phyloP scores from a whole-genome alignment of 2,113 vertebrate species.

The Recurvirostra avosetta region DNA sequence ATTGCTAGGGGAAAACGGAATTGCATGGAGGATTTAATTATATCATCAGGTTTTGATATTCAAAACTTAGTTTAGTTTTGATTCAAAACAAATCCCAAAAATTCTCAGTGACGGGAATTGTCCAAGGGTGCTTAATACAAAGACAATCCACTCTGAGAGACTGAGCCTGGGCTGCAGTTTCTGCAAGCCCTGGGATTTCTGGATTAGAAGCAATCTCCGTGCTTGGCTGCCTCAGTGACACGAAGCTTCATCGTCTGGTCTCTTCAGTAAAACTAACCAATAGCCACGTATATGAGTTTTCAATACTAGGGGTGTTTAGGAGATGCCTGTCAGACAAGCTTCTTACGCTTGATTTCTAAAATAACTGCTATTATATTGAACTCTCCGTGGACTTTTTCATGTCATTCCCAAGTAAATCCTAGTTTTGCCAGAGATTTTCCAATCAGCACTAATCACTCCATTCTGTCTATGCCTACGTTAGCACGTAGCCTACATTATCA shows the following conservation, averaged over 20 bases:
- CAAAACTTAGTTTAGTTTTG: conserved; percentile 18
- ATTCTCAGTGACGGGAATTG: neutral
- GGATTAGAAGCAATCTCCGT: conserved; percentile 60
- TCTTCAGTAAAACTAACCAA: conserved; percentile 15
- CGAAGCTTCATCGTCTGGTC: neutral
- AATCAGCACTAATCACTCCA: rapidly evolving
- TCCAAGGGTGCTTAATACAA: conserved; percentile 16
- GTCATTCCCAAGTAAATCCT: neutral
- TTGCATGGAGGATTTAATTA: conserved; percentile 13
- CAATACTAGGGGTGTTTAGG: neutral
- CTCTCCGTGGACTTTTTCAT: neutral
- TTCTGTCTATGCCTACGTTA: neutral
- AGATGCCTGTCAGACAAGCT: neutral
- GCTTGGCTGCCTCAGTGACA: conserved; percentile 33
- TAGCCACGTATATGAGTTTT: neutral
- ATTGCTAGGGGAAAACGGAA: neutral
- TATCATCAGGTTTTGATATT: neutral
- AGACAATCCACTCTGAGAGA: conserved; percentile 7
- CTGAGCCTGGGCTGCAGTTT: neutral
- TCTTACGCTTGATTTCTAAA: neutral
- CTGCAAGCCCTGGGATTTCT: conserved; percentile 44
- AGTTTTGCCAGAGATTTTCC: neutral
- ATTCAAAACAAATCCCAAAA: conserved; percentile 29
- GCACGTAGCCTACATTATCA: neutral
- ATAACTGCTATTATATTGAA: neutral